Evolutionary conservation across 2,888 invertebrate genomes (phyloP).

Genomic region (Sialis lutaria): DNA sequence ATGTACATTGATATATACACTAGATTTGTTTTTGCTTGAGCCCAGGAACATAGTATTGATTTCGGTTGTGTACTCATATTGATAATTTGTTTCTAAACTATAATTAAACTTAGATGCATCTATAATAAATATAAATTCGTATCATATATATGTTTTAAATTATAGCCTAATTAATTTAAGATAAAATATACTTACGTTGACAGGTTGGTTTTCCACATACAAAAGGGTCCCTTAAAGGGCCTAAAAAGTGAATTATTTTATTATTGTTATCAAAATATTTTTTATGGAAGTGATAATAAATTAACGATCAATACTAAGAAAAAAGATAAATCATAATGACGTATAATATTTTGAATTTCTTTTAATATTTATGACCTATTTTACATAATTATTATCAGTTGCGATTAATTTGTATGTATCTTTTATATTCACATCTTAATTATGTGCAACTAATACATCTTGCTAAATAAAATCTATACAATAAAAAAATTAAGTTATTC

Average conservation of each 20-base stretch:
- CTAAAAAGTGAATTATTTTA: conserved; percentile 26
- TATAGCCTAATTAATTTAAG: background rate
- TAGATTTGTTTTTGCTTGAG: conserved; percentile 53
- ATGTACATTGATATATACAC: conserved; percentile 40
- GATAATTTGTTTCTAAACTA: conserved; percentile 36
- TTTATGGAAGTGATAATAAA: no score
- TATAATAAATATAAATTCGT: conserved; percentile 18
- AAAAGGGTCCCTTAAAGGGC: conserved; percentile 52
- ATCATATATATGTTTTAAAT: background rate
- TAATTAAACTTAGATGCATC: conserved; percentile 45
- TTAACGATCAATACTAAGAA: no score
- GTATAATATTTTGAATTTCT: no score
- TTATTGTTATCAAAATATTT: background rate
- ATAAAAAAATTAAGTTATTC: no score
- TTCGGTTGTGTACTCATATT: conserved; percentile 54
- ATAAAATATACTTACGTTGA: conserved; percentile 29
- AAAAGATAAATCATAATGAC: no score
- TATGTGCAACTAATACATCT: no score
- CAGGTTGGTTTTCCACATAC: conserved; percentile 56
- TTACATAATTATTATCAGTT: no score
- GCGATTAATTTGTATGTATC: no score
- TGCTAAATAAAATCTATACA: no score
- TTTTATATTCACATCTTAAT: no score
- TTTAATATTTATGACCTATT: no score
- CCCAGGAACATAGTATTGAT: conserved; percentile 54